Evolutionary conservation across 2,797 vertebrate genomes (phyloP).

Genomic region (Melanotaenia maccullochi): DNA sequence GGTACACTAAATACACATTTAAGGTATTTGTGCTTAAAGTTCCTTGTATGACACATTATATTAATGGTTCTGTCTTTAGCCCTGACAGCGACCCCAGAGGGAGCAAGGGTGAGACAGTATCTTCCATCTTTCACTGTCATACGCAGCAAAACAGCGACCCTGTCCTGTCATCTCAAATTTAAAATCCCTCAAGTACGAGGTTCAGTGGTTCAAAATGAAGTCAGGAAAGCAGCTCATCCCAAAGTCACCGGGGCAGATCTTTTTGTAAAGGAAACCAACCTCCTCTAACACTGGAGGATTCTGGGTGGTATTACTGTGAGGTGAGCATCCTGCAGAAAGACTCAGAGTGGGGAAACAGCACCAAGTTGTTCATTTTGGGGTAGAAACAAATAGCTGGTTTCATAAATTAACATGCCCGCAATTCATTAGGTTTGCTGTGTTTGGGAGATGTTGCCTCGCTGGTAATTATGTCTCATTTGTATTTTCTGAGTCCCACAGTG

Average conservation of each 20-base stretch:
- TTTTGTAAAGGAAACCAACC: conserved; percentile 49
- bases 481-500: conserved; percentile 41
- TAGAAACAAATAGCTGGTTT: conserved; percentile 54
- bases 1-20: conserved; percentile 34
- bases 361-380: conserved; percentile 63
- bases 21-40: conserved; percentile 51
- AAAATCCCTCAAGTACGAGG: conserved; percentile 57
- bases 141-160: conserved; percentile 54
- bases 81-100: conserved; percentile 57
- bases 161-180: conserved; percentile 70
- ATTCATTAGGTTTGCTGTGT: conserved; percentile 33
- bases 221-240: conserved; percentile 48
- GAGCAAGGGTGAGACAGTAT: conserved; percentile 51
- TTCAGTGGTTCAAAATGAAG: conserved; percentile 69
- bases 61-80: conserved; percentile 60
- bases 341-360: conserved; percentile 55
- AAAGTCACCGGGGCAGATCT: conserved; percentile 41
- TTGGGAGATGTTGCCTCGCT: conserved; percentile 28
- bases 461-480: conserved; percentile 65
- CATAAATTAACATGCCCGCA: conserved; percentile 36
- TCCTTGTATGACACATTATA: conserved; percentile 54
- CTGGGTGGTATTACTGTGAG: conserved; percentile 67
- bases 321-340: conserved; percentile 60
- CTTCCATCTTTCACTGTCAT: conserved; percentile 55
- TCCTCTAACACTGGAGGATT: conserved; percentile 59